phyloP scores from a whole-genome alignment of 2,888 invertebrate genomes.

The Pandemis cinnamomeana region DNA sequence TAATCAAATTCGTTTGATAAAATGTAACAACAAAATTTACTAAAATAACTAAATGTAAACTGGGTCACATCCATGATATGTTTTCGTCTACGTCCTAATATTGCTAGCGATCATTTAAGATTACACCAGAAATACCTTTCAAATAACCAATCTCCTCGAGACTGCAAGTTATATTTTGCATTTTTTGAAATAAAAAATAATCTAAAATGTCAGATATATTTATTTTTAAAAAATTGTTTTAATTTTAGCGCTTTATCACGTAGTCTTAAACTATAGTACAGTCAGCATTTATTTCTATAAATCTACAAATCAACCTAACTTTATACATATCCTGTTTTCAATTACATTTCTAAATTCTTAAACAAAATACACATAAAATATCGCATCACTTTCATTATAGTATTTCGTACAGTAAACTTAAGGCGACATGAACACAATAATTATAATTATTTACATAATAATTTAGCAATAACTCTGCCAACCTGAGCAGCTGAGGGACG shows the following conservation, averaged over 20 bases:
- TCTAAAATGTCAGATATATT: constrained; percentile 31
- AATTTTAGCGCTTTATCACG: constrained; percentile 8
- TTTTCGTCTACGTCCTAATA: no score
- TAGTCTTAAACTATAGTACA: constrained; percentile 11
- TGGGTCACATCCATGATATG: no score
- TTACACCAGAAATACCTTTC: no score
- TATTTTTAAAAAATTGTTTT: constrained; percentile 19
- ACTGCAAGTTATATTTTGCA: not conserved
- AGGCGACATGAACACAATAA: not conserved
- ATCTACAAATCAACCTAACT: constrained; percentile 2
- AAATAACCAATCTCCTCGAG: not conserved
- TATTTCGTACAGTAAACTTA: not conserved
- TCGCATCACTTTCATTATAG: not conserved
- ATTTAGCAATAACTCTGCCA: not conserved
- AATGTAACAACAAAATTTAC: no score
- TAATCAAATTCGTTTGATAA: no score
- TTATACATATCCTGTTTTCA: constrained; percentile 10
- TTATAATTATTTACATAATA: not conserved
- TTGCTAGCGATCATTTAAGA: no score
- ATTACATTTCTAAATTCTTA: constrained; percentile 5
- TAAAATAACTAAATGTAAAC: no score
- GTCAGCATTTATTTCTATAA: not conserved
- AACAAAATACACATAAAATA: not conserved
- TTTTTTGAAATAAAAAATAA: constrained; percentile 15
- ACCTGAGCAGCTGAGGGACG: not conserved